These are phyloP conservation scores for Camelus bactrianus DNA, from an alignment of 2,113 vertebrate species.

Conservation along the genomic window DNA sequence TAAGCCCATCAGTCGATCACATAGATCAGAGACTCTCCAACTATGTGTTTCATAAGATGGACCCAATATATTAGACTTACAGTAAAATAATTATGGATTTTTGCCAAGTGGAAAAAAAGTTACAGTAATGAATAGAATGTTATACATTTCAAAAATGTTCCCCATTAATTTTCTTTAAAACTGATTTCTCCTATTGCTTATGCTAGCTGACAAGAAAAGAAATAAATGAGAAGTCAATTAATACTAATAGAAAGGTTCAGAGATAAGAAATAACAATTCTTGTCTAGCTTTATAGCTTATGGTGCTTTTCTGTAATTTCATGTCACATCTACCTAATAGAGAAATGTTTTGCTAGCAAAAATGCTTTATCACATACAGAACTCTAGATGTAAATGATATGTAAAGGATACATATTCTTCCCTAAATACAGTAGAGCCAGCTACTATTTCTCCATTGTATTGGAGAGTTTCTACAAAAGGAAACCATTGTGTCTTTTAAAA, in stretches of 20 bases:
- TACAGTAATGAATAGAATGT: neutral
- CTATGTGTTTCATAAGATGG: neutral
- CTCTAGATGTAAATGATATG: neutral
- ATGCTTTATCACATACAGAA: neutral
- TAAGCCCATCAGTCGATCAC: neutral
- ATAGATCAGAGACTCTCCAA: neutral
- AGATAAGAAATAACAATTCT: neutral
- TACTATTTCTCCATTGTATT: neutral
- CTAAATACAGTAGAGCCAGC: neutral
- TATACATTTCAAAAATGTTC: neutral
- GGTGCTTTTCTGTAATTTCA: neutral
- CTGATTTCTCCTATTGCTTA: neutral
- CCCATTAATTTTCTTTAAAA: neutral
- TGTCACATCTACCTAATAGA: neutral
- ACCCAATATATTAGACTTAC: neutral
- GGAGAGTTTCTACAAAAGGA: neutral
- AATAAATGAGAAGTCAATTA: neutral
- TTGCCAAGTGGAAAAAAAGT: neutral
- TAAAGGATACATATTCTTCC: conserved; percentile 20
- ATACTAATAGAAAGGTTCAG: conserved; percentile 28
- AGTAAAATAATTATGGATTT: conserved; percentile 13
- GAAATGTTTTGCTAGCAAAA: conserved; percentile 5
- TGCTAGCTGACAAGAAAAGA: neutral
- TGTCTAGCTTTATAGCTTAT: neutral
- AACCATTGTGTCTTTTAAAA: neutral